These are phyloP conservation scores for Eulemur coronatus DNA, from an alignment of 2,797 vertebrate species.

Conservation along the genomic window DNA sequence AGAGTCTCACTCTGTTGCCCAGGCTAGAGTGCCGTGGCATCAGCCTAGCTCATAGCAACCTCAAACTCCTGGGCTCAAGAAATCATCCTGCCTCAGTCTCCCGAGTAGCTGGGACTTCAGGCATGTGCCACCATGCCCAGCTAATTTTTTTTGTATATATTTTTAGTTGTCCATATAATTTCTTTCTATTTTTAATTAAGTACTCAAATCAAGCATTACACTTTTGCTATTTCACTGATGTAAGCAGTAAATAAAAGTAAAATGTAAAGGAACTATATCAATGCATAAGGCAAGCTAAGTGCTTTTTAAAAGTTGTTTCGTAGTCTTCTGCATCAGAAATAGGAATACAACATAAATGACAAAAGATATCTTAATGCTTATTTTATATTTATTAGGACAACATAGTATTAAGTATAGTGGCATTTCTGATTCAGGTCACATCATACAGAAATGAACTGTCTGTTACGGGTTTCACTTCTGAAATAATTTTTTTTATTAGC, in stretches of 20 bases:
- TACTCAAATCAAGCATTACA: neutral
- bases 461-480: neutral
- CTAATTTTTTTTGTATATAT: no score
- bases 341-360: neutral
- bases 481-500: neutral
- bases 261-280: neutral
- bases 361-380: neutral
- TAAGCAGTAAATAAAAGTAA: slow-evolving; percentile 1
- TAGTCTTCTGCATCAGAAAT: neutral
- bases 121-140: no score
- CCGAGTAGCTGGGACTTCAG: no score
- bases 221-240: neutral
- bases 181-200: neutral
- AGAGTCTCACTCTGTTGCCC: no score
- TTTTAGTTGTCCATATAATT: no score
- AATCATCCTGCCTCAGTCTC: no score
- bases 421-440: neutral
- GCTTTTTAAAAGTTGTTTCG: neutral
- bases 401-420: neutral
- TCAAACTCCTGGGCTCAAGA: no score
- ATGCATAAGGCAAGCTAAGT: neutral
- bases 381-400: neutral
- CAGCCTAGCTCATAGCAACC: no score
- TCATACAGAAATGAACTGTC: neutral
- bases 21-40: no score